phyloP scores from a whole-genome alignment of 2,797 vertebrate genomes.

The Spinus pinus region DNA sequence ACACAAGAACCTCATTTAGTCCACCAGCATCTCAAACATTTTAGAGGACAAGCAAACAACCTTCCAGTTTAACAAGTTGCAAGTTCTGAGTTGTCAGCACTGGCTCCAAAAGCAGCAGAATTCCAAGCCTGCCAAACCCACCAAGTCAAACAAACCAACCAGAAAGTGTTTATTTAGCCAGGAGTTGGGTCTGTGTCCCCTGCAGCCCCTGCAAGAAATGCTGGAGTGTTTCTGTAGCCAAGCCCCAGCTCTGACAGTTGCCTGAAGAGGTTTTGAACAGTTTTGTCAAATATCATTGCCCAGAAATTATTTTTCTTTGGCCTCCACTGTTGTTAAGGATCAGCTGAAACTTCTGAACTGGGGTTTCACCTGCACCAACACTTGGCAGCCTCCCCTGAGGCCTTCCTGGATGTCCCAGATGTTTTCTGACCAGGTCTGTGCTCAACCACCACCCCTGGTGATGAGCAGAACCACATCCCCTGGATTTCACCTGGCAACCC shows the following conservation, averaged over 20 bases:
- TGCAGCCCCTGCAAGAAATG: background rate
- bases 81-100: background rate
- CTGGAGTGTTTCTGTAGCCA: background rate
- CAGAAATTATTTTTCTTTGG: background rate
- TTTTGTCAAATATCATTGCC: background rate
- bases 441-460: background rate
- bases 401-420: background rate
- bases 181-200: background rate
- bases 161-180: background rate
- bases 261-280: background rate
- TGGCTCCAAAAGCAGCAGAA: background rate
- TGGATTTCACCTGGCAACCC: background rate
- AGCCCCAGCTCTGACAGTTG: background rate
- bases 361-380: background rate
- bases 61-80: background rate
- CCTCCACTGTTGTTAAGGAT: background rate
- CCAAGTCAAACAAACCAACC: background rate
- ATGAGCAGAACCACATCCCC: background rate
- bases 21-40: background rate
- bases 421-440: background rate
- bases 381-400: background rate
- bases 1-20: background rate
- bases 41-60: background rate
- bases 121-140: background rate
- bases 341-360: background rate